Evolutionary conservation across 1,140 invertebrate species (phyloP), one percentile per base, ranked within the genome.

Genomic region (Gonioctena quinquepunctata): DNA sequence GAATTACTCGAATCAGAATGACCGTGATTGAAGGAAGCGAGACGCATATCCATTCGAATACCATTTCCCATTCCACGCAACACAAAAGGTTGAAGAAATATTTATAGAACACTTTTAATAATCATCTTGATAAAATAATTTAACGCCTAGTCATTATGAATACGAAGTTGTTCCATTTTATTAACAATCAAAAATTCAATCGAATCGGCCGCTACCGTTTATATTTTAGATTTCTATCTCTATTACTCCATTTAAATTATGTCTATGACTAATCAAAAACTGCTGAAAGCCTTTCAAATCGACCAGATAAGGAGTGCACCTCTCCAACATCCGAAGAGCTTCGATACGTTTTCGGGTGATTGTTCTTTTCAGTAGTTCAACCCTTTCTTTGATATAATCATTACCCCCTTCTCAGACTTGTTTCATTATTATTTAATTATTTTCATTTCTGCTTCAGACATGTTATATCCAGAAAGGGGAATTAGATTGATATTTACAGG

Each of bases 381-480:
- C 80, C 80, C 77, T 79, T 81, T 80, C 81, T 82, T 81, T 81
- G 80, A 82, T 83, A 80, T 81, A 81, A 81, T 81, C 80, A 83
- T 83, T 79, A 77, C 77, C 74, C 78, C 74, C 69, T 74, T 79
- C 72, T 75, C 76, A 78, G 78, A 77, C 79, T 79, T 76, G 80
- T 80, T 82, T 82, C 81, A 82, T 83, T 82, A 82, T 82, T 83
- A 83, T 83, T 83, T 82, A 81, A 83, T 83, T 83, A 83, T 83
- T 83, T 83, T 83, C 81, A 80, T 83, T 83, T 83, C 81, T 82
- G 80, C 75, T 76, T 71, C 67, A 80, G 80, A 83, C 81, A 77
- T 77, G 79, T 81, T 77, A 74, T 68, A 65, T 69, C 16, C 61
- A 71, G 52, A 68, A 52, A 28, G 57, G 69, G 70, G 64, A 66